Percentiles rank a stretch among this genome's conserved stretches.
phyloP scores from a whole-genome alignment of 2,113 vertebrate species.

The Tautogolabrus adspersus region DNA sequence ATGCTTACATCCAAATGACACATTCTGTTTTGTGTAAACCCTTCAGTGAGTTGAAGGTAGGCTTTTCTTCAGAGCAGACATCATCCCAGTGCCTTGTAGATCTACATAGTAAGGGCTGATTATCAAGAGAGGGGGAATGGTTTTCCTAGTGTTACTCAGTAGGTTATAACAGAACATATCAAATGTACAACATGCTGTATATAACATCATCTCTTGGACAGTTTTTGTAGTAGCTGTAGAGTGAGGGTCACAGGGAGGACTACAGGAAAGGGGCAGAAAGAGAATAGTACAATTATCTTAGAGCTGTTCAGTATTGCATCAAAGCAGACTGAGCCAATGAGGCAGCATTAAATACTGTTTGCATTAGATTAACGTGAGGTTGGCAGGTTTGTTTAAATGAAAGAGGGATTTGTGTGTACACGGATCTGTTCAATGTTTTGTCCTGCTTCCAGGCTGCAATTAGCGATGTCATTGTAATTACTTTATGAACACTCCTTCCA shows the following conservation, averaged over 20 bases:
- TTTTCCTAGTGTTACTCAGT: background rate
- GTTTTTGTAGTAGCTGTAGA: background rate
- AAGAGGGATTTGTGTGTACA: background rate
- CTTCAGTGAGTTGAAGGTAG: background rate
- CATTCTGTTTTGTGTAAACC: constrained; percentile 7
- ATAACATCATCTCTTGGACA: too few species aligned
- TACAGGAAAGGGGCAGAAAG: background rate
- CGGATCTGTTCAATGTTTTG: background rate
- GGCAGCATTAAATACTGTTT: constrained; percentile 5
- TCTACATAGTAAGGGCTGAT: constrained; percentile 5
- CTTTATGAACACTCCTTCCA: constrained; percentile 6
- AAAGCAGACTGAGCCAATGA: background rate
- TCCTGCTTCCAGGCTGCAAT: constrained; percentile 4
- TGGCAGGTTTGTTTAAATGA: constrained; percentile 16
- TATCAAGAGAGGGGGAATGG: constrained; percentile 3
- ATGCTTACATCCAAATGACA: background rate
- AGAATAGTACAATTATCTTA: background rate
- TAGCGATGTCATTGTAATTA: background rate
- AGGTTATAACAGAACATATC: too few species aligned
- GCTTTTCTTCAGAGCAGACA: background rate
- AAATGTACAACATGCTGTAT: background rate
- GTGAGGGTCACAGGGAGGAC: background rate
- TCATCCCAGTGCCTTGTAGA: constrained; percentile 12
- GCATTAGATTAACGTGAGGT: background rate
- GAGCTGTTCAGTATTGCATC: background rate